Percentiles rank a stretch among this genome's conserved stretches.
These are phyloP conservation scores for Petrocephalus sullivani DNA, from an alignment of 2,797 vertebrate species.

Conservation along the genomic window DNA sequence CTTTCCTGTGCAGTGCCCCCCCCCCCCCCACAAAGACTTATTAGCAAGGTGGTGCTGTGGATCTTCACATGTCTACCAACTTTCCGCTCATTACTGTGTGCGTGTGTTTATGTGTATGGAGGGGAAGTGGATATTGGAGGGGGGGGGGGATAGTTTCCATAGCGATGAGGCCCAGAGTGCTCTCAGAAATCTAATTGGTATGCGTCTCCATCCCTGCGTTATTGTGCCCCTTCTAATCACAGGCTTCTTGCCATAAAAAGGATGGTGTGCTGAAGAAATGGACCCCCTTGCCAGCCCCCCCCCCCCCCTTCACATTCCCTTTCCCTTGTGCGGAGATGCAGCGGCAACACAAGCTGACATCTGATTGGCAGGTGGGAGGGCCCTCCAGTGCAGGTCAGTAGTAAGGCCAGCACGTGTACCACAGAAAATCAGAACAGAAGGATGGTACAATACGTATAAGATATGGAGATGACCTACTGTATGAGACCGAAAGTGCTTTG, in stretches of 20 bases:
- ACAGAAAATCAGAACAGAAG: background rate
- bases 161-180: conserved; percentile 87
- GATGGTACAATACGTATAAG: background rate
- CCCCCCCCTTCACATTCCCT: conserved; percentile 37
- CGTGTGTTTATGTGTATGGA: conserved; percentile 13
- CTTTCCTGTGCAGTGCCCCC: background rate
- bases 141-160: conserved; percentile 75
- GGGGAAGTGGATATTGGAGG: background rate
- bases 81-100: conserved; percentile 18
- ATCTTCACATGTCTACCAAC: background rate
- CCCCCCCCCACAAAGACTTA: background rate
- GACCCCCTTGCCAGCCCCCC: conserved; percentile 69
- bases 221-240: conserved; percentile 99
- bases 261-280: conserved; percentile 81
- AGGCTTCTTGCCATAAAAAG: conserved; percentile 88
- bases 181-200: conserved; percentile 96
- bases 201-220: conserved; percentile 94
- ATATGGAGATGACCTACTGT: background rate
- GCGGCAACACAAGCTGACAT: background rate
- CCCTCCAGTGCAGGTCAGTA: background rate
- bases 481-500: background rate
- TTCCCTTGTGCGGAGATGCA: conserved; percentile 28
- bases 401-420: background rate
- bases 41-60: background rate
- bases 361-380: conserved; percentile 2